Evolutionary conservation across 2,888 invertebrate genomes (phyloP).

Genomic region (Andrena bucephala): DNA sequence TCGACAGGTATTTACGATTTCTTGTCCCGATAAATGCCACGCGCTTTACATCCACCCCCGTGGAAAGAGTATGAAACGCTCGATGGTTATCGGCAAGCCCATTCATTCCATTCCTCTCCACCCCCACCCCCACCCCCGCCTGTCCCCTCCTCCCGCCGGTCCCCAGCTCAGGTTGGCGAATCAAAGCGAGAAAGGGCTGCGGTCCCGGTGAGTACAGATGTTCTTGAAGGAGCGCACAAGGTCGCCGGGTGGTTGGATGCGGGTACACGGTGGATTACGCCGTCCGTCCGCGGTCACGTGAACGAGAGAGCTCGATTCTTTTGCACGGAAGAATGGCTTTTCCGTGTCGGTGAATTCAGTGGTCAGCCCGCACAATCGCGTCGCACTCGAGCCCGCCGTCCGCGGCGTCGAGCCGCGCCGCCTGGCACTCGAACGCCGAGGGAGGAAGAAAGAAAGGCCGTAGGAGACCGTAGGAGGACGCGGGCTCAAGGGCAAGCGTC

Average conservation of each 20-base stretch:
- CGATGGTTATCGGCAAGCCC: constrained; percentile 12
- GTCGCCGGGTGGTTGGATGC: constrained; percentile 33
- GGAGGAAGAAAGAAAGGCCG: neutral
- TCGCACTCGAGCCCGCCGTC: constrained; percentile 47
- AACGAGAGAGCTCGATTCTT: constrained; percentile 67
- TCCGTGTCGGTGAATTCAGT: constrained; percentile 80
- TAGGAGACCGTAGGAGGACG: neutral
- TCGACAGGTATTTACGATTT: constrained; percentile 17
- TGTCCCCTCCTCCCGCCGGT: neutral
- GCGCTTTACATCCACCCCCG: neutral
- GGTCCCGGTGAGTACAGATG: constrained; percentile 53
- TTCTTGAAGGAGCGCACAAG: constrained; percentile 35
- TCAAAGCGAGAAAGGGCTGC: constrained; percentile 4
- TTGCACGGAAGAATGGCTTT: constrained; percentile 82
- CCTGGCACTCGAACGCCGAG: constrained; percentile 39
- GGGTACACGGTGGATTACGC: constrained; percentile 55
- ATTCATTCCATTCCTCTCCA: constrained; percentile 36
- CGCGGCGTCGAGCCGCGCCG: constrained; percentile 27
- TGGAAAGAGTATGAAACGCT: neutral
- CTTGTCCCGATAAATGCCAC: constrained; percentile 7
- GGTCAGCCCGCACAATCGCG: constrained; percentile 73
- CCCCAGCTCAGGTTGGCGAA: neutral
- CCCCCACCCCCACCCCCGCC: neutral
- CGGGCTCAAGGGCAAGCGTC: constrained; percentile 53
- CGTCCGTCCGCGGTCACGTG: constrained; percentile 46